Evolutionary conservation across 2,113 vertebrate genomes (phyloP).

Genomic region (Sander lucioperca): DNA sequence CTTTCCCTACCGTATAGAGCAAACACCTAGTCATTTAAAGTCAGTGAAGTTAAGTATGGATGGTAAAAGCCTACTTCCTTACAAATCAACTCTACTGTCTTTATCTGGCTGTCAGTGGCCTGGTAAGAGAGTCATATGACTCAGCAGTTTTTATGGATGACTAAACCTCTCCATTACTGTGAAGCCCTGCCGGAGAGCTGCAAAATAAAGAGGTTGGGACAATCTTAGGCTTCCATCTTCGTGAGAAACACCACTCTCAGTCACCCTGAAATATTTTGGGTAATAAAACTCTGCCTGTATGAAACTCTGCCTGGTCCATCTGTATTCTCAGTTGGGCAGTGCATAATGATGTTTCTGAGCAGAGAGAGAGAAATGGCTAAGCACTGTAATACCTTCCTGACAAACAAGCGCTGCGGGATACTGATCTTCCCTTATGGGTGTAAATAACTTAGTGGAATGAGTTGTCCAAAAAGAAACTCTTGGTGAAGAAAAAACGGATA

Average conservation of each 20-base stretch:
- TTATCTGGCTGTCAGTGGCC: constrained; percentile 11
- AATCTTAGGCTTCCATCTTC: constrained; percentile 43
- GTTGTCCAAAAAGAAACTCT: background rate
- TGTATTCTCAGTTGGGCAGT: constrained; percentile 56
- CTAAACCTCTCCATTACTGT: constrained; percentile 43
- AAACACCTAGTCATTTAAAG: background rate
- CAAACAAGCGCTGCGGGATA: constrained; percentile 53
- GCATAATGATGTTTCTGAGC: constrained; percentile 68
- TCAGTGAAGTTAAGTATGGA: background rate
- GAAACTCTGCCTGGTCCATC: constrained; percentile 31
- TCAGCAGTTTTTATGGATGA: constrained; percentile 58
- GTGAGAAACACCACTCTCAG: constrained; percentile 41
- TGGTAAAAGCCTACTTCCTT: background rate
- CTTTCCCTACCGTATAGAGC: background rate
- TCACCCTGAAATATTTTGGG: constrained; percentile 53
- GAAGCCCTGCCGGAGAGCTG: constrained; percentile 31
- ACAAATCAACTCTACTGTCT: constrained; percentile 21
- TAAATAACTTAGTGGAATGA: constrained; percentile 25
- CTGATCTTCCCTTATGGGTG: constrained; percentile 42
- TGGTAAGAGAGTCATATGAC: constrained; percentile 37
- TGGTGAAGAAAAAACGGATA: background rate
- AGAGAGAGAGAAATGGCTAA: constrained; percentile 67
- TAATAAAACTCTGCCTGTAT: constrained; percentile 46
- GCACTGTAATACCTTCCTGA: constrained; percentile 57
- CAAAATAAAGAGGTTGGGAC: constrained; percentile 41